These are phyloP conservation scores for Notodonta dromedarius DNA, from an alignment of 2,888 invertebrate species.

Conservation along the genomic window DNA sequence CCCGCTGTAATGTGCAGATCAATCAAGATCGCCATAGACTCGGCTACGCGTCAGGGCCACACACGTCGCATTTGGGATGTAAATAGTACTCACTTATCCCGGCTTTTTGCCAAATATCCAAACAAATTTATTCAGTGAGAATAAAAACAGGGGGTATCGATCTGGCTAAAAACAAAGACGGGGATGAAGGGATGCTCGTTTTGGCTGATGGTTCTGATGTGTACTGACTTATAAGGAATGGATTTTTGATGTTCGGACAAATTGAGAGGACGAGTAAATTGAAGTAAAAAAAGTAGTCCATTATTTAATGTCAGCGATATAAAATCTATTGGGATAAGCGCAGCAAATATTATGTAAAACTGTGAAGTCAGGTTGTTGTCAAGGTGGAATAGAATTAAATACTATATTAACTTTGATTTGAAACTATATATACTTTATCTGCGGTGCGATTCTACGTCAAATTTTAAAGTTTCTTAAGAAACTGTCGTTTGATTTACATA, in stretches of 20 bases:
- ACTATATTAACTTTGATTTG: too few species aligned
- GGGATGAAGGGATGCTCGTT: slow-evolving; percentile 23
- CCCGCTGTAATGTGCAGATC: slow-evolving; percentile 43
- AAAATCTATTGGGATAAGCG: too few species aligned
- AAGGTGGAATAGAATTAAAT: too few species aligned
- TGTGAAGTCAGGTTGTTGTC: too few species aligned
- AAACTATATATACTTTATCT: too few species aligned
- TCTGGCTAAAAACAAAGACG: slow-evolving; percentile 35
- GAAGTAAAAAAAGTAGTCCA: too few species aligned
- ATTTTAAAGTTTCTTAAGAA: too few species aligned
- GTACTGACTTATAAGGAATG: background rate
- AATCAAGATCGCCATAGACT: slow-evolving; percentile 56
- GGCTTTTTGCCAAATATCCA: slow-evolving; percentile 71
- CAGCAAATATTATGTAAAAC: too few species aligned
- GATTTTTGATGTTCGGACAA: slow-evolving; percentile 1
- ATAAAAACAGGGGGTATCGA: slow-evolving; percentile 52
- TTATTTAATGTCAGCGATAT: too few species aligned
- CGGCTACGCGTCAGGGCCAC: slow-evolving; percentile 42
- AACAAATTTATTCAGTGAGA: slow-evolving; percentile 73
- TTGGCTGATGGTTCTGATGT: slow-evolving; percentile 24
- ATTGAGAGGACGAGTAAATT: background rate
- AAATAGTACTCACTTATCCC: slow-evolving; percentile 71
- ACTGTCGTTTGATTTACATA: too few species aligned
- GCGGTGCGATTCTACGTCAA: too few species aligned
- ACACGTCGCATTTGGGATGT: slow-evolving; percentile 64